Evolutionary conservation across 37 sponge, comb jelly and placozoan species (phyloP), one percentile per base, ranked within the genome.

Genomic region (Haliclona indistincta): DNA sequence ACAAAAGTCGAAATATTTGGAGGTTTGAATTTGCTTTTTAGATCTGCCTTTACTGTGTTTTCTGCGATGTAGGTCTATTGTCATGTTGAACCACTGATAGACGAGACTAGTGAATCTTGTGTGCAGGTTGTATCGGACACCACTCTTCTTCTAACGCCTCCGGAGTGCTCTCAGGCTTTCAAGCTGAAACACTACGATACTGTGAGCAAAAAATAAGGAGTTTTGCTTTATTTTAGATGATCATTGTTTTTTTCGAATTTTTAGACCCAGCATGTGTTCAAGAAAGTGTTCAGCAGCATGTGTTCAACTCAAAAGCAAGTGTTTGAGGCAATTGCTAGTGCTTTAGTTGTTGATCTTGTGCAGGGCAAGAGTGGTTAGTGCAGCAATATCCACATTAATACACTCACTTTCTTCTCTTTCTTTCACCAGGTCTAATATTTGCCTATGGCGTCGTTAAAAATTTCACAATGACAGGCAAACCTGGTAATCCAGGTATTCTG

Each of bases 401-500:
- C n/a, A n/a, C n/a, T n/a, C n/a, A 10, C 28, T 17, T 17, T 38
- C 13, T 8, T 38, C 40, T 26, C 29, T 37, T 60, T 47, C 49
- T 40, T 20, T 20, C 55, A 29, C 64, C 43, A 58, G 88, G 95
- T 11, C 66, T 97, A 19, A 68, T 97, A 36, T 97, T 97, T 84
- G 90, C 95, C 25, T 97, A 95, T 70, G 99, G 99, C 4, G 92
- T 97, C 67, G 95, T 95, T 32, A 97, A 97, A 79, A 97, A 95
- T 38, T 87, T 90, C 77, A 97, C 99, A 42, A 95, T 97, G 88
- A 87, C 75, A 0, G 99, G 99, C 22, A 88, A 92, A n/a, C 86
- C 87, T 2, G 90, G 88, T 35, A 70, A 92, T 35, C 80, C 89
- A 20, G 99, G 99, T 2, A 90, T 97, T 2, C 84, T 97, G 39